These are phyloP conservation scores for Priapulus caudatus DNA, from an alignment of 2,888 invertebrate species.

Conservation along the genomic window DNA sequence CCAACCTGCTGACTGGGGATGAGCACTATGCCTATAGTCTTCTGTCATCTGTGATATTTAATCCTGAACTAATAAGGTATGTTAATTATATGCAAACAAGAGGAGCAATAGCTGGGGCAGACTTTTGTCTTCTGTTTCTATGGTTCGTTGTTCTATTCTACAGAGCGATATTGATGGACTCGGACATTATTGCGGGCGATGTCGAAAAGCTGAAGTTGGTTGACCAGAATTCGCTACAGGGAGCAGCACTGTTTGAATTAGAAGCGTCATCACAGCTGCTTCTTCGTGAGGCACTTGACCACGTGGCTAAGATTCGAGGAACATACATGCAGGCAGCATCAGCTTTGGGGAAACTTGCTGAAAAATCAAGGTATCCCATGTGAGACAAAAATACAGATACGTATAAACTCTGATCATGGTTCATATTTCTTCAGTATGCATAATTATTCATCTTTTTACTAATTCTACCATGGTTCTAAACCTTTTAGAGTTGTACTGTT, in stretches of 20 bases:
- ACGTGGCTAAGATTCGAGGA: neutral
- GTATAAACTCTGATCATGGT: too few relatives aligned
- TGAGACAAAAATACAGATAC: too few relatives aligned
- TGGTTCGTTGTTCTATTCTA: too few relatives aligned
- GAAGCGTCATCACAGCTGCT: neutral
- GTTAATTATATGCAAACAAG: too few relatives aligned
- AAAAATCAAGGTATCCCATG: too few relatives aligned
- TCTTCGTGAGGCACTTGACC: neutral
- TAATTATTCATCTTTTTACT: too few relatives aligned
- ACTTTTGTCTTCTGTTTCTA: too few relatives aligned
- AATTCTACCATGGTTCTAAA: too few relatives aligned
- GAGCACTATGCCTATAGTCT: slow-evolving; percentile 33
- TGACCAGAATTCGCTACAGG: neutral
- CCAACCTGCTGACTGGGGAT: slow-evolving; percentile 33
- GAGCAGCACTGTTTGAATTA: neutral
- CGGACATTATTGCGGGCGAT: neutral
- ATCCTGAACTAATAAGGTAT: slow-evolving; percentile 25
- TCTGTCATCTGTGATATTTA: slow-evolving; percentile 33
- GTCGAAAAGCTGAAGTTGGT: neutral
- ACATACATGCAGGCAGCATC: slow-evolving; percentile 1
- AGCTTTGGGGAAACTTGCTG: neutral
- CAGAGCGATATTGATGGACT: neutral
- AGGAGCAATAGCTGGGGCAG: too few relatives aligned
- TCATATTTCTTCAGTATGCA: too few relatives aligned
- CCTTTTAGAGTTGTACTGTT: too few relatives aligned